A percentile compares a stretch with the other conserved stretches of the same genome.
Evolutionary conservation across 2,797 vertebrate genomes (phyloP).

Genomic region (Ptychadena robeensis): DNA sequence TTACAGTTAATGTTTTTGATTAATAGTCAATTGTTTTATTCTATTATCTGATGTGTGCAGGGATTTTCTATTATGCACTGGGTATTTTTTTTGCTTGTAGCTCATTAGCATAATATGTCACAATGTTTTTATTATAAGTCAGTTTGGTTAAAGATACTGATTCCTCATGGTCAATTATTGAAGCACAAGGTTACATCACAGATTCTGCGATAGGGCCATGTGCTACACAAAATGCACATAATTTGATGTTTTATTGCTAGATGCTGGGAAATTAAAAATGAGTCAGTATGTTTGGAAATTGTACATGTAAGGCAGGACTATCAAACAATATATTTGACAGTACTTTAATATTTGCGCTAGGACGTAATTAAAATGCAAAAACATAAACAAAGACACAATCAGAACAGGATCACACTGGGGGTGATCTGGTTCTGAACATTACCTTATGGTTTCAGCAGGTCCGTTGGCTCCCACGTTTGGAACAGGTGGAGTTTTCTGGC

Average conservation of each 20-base stretch:
- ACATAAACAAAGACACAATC: slow-evolving; percentile 49
- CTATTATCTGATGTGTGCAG: not conserved
- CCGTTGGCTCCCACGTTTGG: slow-evolving; percentile 63
- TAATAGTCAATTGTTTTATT: not conserved
- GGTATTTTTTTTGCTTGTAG: not conserved
- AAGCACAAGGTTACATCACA: no score
- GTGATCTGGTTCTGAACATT: slow-evolving; percentile 68
- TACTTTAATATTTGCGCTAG: slow-evolving; percentile 1
- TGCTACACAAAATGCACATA: not conserved
- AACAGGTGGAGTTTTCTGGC: slow-evolving; percentile 63
- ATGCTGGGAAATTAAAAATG: not conserved
- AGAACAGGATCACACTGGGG: slow-evolving; percentile 64
- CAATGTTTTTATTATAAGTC: not conserved
- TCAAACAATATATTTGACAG: not conserved
- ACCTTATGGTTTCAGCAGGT: slow-evolving; percentile 69
- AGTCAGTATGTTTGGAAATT: not conserved
- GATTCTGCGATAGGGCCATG: not conserved
- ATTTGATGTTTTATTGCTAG: not conserved
- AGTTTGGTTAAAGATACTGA: not conserved
- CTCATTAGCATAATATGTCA: not conserved
- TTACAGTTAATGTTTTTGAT: not conserved
- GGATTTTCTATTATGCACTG: not conserved
- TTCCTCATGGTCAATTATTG: not conserved
- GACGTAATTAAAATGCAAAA: not conserved
- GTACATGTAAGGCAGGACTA: not conserved